phyloP scores from a whole-genome alignment of 1,140 invertebrate species.

The Epicauta chinensis region DNA sequence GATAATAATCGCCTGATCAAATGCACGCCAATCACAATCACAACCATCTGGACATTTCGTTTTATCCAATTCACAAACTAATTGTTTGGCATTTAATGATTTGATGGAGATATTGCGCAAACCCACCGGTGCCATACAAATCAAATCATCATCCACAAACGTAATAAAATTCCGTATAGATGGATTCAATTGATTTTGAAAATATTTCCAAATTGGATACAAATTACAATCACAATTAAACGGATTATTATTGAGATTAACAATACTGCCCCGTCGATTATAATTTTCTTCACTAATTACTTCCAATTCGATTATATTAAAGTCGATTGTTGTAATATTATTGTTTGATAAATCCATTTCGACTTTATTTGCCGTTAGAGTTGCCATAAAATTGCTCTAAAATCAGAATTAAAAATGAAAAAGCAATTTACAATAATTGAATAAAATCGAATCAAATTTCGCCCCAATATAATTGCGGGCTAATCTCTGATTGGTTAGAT shows the following conservation, averaged over 20 bases:
- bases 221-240: conserved; percentile 16
- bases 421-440: too few species aligned
- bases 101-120: background rate
- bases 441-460: too few species aligned
- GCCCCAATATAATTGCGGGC: too few species aligned
- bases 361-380: background rate
- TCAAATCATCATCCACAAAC: conserved; percentile 2
- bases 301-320: background rate
- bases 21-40: conserved; percentile 14
- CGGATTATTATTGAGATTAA: conserved; percentile 13
- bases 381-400: background rate
- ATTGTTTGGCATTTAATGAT: background rate
- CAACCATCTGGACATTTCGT: conserved; percentile 8
- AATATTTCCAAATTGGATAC: conserved; percentile 17
- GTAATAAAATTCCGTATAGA: conserved; percentile 3
- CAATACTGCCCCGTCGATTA: background rate
- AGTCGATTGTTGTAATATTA: conserved; percentile 10
- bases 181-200: conserved; percentile 2
- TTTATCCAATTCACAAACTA: conserved; percentile 3
- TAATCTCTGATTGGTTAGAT: too few species aligned
- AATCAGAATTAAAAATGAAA: background rate
- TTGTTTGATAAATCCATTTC: conserved; percentile 13
- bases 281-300: background rate
- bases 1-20: conserved; percentile 7
- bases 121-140: conserved; percentile 7